Evolutionary conservation across 2,797 vertebrate genomes (phyloP), one percentile per base, ranked within the genome.

Genomic region (Micropoecilia bifurca): DNA sequence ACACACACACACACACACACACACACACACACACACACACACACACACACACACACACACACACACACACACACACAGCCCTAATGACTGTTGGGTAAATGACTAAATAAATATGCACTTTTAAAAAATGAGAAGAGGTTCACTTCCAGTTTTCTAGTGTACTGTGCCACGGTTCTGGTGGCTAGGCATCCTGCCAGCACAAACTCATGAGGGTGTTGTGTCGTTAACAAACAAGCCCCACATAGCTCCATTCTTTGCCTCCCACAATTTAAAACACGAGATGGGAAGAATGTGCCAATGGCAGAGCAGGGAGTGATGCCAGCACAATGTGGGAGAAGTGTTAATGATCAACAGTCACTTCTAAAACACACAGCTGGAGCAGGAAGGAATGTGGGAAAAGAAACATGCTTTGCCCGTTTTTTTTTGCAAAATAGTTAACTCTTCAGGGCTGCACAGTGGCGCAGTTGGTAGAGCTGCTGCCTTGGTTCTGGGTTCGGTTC

Each of bases 181-280:
- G 86, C 91, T 83, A 91, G 95, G 94, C 95, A 88, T 28, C 81
- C 91, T 94, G 95, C 96, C 94, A 96, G 90, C 88, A 76, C 84
- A 85, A 93, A 95, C 91, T 95, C 92, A 93, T 87, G 88, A 94
- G 94, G 94, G 92, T 93, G 93, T 91, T 95, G 91, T 93, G 92
- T 91, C 90, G 88, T 96, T 95, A 94, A 94, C 93, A 95, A 95
- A 95, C 93, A 95, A 94, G 93, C 90, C 87, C 90, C 80, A 84
- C 92, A 83, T 91, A 94, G 90, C 92, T 92, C 90, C 85, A 92
- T 95, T 95, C 92, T 95, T 92, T 91, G 83, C 91, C 90, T 95
- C 93, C 91, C 91, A 94, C 92, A 92, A 92, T 93, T 94, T 93
- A 93, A 95, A 94, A 93, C 89, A 94, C 86, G 90, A 93, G 93